A percentile compares a stretch with the other conserved stretches of the same genome.
These are phyloP conservation scores for Pinna nobilis DNA, from an alignment of 1,140 invertebrate genomes.

Conservation along the genomic window DNA sequence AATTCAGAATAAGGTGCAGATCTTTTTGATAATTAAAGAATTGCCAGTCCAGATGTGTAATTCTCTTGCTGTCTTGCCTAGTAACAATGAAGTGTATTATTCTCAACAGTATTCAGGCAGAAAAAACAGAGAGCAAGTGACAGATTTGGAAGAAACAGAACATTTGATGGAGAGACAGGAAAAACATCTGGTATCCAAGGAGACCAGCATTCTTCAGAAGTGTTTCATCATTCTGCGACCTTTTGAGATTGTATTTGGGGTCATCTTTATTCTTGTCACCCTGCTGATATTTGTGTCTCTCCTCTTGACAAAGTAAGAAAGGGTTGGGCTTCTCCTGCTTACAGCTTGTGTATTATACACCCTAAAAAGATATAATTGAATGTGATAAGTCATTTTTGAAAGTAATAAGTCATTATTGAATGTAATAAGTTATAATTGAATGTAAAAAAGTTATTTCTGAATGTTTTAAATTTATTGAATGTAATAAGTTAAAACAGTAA, in stretches of 20 bases:
- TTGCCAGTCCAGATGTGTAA: too few relatives aligned
- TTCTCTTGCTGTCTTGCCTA: too few relatives aligned
- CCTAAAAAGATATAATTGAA: too few relatives aligned
- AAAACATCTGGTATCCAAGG: conserved; percentile 59
- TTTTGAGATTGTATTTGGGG: conserved; percentile 73
- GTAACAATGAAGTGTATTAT: background rate
- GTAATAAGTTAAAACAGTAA: too few relatives aligned
- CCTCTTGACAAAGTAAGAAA: conserved; percentile 74
- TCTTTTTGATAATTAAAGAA: too few relatives aligned
- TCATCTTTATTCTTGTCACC: conserved; percentile 68
- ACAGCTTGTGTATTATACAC: too few relatives aligned
- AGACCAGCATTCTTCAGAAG: conserved; percentile 64
- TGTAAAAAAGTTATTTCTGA: background rate
- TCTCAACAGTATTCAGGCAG: conserved; percentile 34
- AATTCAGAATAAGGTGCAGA: too few relatives aligned
- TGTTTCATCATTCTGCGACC: conserved; percentile 70
- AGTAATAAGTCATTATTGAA: background rate
- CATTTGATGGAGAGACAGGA: conserved; percentile 64
- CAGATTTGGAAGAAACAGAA: conserved; percentile 70
- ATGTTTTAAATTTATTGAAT: too few relatives aligned
- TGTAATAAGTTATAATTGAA: background rate
- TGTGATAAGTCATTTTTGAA: background rate
- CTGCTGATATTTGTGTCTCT: conserved; percentile 75
- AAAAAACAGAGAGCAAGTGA: conserved; percentile 57
- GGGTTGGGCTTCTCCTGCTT: too few relatives aligned